Evolutionary conservation across 2,797 vertebrate species (phyloP).

Genomic region (Mus caroli): DNA sequence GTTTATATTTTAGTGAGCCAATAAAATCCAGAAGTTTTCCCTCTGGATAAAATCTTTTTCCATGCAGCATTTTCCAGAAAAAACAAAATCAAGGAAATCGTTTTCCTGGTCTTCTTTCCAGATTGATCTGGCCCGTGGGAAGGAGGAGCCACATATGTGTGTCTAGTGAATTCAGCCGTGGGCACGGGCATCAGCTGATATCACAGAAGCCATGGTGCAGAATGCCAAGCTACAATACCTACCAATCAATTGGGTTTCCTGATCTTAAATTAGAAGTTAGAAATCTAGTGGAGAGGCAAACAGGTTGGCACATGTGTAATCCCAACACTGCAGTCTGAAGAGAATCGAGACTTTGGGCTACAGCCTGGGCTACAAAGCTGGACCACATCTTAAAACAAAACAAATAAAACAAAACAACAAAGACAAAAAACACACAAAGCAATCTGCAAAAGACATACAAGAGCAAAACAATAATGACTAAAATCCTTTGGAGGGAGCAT

Average conservation of each 20-base stretch:
- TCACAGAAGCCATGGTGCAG: background rate
- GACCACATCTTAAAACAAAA: background rate
- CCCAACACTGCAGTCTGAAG: background rate
- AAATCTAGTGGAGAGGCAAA: background rate
- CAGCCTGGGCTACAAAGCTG: background rate
- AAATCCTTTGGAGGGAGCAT: background rate
- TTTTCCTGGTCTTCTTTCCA: conserved; percentile 64
- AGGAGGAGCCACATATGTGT: background rate
- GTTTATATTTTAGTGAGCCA: conserved; percentile 78
- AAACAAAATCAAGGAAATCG: conserved; percentile 2
- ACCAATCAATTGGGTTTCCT: background rate
- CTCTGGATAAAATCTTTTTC: conserved; percentile 73
- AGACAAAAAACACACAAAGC: background rate
- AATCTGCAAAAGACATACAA: background rate
- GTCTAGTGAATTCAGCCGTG: conserved; percentile 39
- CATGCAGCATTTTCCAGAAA: conserved; percentile 72
- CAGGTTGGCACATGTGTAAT: background rate
- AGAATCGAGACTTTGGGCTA: background rate
- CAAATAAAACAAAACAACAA: background rate
- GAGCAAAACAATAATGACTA: background rate
- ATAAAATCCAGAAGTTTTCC: conserved; percentile 79
- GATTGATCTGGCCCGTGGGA: conserved; percentile 56
- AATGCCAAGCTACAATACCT: background rate
- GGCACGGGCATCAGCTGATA: background rate
- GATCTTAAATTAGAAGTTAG: conserved; percentile 53